Evolutionary conservation across 1,140 invertebrate species (phyloP).

Genomic region (Drosophila setifemur): DNA sequence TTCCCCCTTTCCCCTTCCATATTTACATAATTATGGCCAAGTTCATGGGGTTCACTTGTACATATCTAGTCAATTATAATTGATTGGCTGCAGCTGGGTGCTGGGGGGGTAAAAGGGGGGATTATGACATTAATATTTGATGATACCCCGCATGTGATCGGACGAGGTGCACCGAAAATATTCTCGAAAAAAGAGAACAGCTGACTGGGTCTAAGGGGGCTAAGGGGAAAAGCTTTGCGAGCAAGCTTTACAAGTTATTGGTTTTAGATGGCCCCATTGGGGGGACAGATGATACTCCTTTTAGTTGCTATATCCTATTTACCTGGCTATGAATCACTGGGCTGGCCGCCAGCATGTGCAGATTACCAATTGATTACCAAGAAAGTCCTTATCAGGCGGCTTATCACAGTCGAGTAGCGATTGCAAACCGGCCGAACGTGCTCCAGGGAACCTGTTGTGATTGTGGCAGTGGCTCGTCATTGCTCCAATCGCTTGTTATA

Average conservation of each 20-base stretch:
- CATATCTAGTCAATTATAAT: constrained; percentile 21
- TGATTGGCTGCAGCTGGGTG: constrained; percentile 1
- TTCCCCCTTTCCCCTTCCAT: background rate
- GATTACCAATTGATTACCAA: constrained; percentile 56
- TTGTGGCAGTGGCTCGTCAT: constrained; percentile 21
- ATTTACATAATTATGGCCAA: constrained; percentile 37
- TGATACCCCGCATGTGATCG: constrained; percentile 13
- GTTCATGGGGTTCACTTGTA: constrained; percentile 16
- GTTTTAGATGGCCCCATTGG: background rate
- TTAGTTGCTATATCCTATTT: background rate
- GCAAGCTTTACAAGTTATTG: constrained; percentile 9
- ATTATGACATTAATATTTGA: constrained; percentile 26
- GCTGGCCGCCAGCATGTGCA: background rate
- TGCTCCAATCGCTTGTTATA: constrained; percentile 20
- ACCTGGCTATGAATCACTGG: constrained; percentile 52
- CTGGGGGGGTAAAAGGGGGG: background rate
- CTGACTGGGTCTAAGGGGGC: background rate
- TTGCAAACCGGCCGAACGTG: constrained; percentile 16
- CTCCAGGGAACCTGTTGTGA: constrained; percentile 10
- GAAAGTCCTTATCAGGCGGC: constrained; percentile 49
- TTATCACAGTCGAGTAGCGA: constrained; percentile 37
- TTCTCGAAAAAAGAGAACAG: background rate
- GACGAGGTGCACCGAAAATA: background rate
- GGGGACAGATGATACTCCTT: background rate
- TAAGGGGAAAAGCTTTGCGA: constrained; percentile 1